Evolutionary conservation across 2,888 invertebrate genomes (phyloP), one percentile per base, ranked within the genome.

Genomic region (Yponomeuta malinellus): DNA sequence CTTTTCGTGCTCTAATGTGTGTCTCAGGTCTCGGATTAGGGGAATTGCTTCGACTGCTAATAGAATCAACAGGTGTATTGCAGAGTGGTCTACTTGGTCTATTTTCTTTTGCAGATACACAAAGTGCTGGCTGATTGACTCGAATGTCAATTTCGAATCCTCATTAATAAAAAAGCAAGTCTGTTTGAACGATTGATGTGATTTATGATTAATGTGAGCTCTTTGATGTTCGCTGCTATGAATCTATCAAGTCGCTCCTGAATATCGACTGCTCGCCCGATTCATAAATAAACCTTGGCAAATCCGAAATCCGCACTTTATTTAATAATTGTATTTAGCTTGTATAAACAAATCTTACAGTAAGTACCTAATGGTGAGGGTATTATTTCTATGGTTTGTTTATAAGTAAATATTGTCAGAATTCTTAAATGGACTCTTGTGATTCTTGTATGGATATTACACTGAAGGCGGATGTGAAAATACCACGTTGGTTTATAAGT

Each of bases 81-180:
- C 87, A 83, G 89, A 89, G 90, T 88, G 70, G 71, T 71, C 71
- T 63, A 63, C 43, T 63, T 37, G 68, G 37, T n/a, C 68, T 63
- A n/a, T 63, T 71, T 65, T 68, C 65, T 63, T 65, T 70, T 70
- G 64, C 70, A 65, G 89, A 89, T 90, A 88, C 88, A 89, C 88
- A 86, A 88, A 84, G 88, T 84, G 88, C 89, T 89, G 88, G 90
- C 88, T 87, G 52, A 59, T 59, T 59, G 15, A 59, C 52, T 59
- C 15, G 52, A 83, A 86, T 88, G 89, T 90, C 89, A 85, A 90
- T 88, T 90, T 91, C 90, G 90, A 90, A 91, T 90, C 89, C 90
- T 89, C 90, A 90, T 92, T 90, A 89, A 91, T 90, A 91, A 91
- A 91, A 92, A 92, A 91, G 89, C 88, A 88, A 85, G 86, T 86